These are phyloP conservation scores for Struthio camelus DNA, from an alignment of 2,113 vertebrate species.

Conservation along the genomic window DNA sequence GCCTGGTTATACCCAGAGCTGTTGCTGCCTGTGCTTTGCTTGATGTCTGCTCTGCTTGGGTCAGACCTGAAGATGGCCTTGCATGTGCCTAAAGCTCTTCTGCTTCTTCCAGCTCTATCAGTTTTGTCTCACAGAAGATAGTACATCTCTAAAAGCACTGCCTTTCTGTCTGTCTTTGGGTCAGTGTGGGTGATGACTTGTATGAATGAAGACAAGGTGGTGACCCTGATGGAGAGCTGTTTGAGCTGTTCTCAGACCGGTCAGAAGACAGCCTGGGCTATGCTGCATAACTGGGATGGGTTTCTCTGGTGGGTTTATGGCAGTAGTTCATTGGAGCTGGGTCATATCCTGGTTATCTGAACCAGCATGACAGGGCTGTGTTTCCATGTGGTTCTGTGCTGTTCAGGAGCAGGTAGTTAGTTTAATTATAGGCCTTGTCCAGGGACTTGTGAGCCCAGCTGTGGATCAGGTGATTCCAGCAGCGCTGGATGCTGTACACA, in stretches of 20 bases:
- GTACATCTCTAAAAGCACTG: background rate
- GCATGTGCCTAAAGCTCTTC: background rate
- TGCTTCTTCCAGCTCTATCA: background rate
- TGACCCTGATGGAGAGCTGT: background rate
- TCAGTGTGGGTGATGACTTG: background rate
- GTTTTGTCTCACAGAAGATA: background rate
- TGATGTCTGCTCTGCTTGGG: background rate
- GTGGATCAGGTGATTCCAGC: background rate
- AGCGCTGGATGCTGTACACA: background rate
- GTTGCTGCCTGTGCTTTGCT: background rate
- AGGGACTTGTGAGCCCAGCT: background rate
- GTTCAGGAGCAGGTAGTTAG: background rate
- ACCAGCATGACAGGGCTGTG: background rate
- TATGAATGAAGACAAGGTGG: background rate
- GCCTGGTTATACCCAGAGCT: background rate
- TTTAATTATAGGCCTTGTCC: fast-evolving
- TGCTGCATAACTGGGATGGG: background rate
- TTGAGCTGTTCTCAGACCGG: background rate
- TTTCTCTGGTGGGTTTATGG: background rate
- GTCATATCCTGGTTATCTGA: background rate
- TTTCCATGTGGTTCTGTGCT: background rate
- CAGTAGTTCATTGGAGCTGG: background rate
- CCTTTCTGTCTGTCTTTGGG: background rate
- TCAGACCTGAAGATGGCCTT: background rate
- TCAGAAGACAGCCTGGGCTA: background rate